Conservation (phyloP, 2,888 invertebrate genomes). For the Ptychoptera contaminata region DNA sequence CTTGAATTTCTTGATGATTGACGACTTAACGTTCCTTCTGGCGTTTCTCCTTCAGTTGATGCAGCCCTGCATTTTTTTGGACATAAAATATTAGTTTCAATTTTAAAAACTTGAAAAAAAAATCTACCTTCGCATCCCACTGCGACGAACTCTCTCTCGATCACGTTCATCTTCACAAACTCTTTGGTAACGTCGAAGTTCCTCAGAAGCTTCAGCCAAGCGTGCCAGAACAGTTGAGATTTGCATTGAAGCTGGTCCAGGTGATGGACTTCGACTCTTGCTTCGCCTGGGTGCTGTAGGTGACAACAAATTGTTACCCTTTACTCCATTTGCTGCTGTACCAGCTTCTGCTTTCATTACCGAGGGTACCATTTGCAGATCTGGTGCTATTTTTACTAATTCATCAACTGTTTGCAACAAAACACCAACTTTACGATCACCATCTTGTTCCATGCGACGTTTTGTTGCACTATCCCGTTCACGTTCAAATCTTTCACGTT, state of each 20-base stretch:
- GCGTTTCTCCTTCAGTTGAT: slow-evolving; percentile 48
- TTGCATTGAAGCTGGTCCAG: slow-evolving; percentile 16
- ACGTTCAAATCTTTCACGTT: slow-evolving; percentile 70
- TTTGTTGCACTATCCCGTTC: slow-evolving; percentile 48
- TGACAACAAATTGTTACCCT: slow-evolving; percentile 13
- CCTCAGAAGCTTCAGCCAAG: slow-evolving; percentile 56
- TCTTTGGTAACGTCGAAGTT: slow-evolving; percentile 39
- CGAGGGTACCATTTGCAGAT: slow-evolving; percentile 33
- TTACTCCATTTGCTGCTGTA: slow-evolving; percentile 12
- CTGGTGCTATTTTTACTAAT: slow-evolving; percentile 60
- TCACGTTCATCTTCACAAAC: slow-evolving; percentile 37
- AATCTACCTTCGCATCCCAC: slow-evolving; percentile 19
- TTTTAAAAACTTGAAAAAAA: neutral
- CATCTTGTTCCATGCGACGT: slow-evolving; percentile 42
- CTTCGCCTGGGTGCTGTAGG: slow-evolving; percentile 23
- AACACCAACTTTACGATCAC: slow-evolving; percentile 54
- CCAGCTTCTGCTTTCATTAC: slow-evolving; percentile 31
- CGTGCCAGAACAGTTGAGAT: slow-evolving; percentile 35
- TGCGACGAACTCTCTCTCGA: slow-evolving; percentile 30
- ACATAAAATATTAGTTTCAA: slow-evolving; percentile 6
- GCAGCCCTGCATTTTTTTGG: slow-evolving; percentile 29
- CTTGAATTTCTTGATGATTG: slow-evolving; percentile 21
- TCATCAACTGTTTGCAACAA: slow-evolving; percentile 67
- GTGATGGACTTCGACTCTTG: slow-evolving; percentile 21
- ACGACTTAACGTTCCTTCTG: slow-evolving; percentile 26